phyloP scores from a whole-genome alignment of 2,113 vertebrate genomes.

The Hassar affinis region DNA sequence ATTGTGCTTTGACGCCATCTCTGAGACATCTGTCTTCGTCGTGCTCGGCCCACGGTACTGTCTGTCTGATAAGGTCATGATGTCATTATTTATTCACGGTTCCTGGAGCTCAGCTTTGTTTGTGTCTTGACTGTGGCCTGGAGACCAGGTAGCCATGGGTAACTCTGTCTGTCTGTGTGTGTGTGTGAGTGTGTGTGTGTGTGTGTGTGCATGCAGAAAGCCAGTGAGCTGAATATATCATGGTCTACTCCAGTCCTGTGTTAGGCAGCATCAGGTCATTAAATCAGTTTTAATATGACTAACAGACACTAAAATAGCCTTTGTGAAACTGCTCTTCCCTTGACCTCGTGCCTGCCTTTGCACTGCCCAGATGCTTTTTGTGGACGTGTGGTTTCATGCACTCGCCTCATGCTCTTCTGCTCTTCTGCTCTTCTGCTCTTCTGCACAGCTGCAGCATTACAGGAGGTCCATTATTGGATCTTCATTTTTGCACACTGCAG shows the following conservation, averaged over 20 bases:
- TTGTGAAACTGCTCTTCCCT: not conserved
- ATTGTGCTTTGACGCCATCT: not conserved
- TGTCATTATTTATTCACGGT: conserved; percentile 60
- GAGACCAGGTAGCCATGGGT: conserved; percentile 43
- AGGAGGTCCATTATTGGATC: not conserved
- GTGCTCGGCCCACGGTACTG: conserved; percentile 17
- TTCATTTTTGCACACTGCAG: not conserved
- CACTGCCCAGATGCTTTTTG: not conserved
- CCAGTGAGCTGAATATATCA: conserved; percentile 32
- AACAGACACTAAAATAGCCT: not conserved
- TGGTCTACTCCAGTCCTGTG: conserved; percentile 11
- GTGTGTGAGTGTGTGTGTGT: conserved; percentile 35
- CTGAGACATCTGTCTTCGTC: not conserved
- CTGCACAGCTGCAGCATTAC: not conserved
- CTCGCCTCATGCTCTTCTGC: not conserved
- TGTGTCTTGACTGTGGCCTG: conserved; percentile 50
- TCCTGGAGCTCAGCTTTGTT: conserved; percentile 49
- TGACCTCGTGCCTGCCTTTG: not conserved
- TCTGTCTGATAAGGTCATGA: conserved; percentile 50
- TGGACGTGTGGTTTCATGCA: not conserved
- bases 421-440: too few species aligned
- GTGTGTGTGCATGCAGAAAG: not conserved
- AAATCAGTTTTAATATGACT: conserved; percentile 28
- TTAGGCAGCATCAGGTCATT: conserved; percentile 29
- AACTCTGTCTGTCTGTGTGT: conserved; percentile 35